A percentile compares a stretch with the other conserved stretches of the same genome.
Conservation (phyloP, 2,797 vertebrate genomes). For the Synaphobranchus kaupii region DNA sequence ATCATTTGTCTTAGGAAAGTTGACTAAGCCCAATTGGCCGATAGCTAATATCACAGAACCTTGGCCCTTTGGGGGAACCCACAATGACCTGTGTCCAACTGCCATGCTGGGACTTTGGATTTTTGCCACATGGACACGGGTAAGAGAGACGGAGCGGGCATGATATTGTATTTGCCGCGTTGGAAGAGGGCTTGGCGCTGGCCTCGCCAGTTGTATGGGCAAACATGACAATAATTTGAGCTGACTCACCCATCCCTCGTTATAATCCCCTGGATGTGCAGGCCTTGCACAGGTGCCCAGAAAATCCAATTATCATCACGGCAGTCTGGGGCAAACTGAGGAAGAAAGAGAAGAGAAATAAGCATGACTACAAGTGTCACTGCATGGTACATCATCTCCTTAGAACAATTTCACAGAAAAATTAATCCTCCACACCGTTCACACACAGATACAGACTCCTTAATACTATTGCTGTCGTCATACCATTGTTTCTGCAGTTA, state of each 20-base stretch:
- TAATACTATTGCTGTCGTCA: background rate
- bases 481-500: background rate
- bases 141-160: background rate
- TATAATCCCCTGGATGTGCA: constrained; percentile 68
- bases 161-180: constrained; percentile 1
- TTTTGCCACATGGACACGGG: too few species aligned
- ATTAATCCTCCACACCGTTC: background rate
- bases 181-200: constrained; percentile 17
- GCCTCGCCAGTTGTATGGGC: constrained; percentile 36
- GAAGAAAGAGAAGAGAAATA: constrained; percentile 23
- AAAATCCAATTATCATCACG: constrained; percentile 64
- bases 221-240: constrained; percentile 59
- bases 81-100: background rate
- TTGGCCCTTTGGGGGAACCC: background rate
- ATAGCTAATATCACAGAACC: background rate
- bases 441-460: background rate
- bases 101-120: background rate
- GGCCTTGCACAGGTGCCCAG: constrained; percentile 63
- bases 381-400: background rate
- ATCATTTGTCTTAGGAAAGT: background rate
- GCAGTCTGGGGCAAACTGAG: constrained; percentile 27
- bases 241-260: constrained; percentile 63
- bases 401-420: background rate
- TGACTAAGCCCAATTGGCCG: background rate
- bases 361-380: constrained; percentile 19